phyloP scores from a whole-genome alignment of 2,113 vertebrate genomes.

The Rhodinocichla rosea region DNA sequence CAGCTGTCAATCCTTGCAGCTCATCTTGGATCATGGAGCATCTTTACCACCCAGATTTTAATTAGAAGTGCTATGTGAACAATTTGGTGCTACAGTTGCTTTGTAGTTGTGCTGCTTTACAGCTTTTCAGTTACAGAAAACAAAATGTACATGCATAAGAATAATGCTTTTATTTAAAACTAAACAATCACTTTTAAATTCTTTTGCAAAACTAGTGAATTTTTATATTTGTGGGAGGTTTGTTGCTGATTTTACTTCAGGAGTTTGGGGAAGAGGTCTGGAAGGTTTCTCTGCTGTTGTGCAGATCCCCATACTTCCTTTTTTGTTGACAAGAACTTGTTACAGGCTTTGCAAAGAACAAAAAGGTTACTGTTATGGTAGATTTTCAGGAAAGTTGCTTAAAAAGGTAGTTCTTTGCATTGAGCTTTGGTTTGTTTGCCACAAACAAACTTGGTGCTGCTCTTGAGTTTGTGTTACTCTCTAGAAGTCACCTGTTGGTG shows the following conservation, averaged over 20 bases:
- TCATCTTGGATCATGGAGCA: not conserved
- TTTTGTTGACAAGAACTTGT: not conserved
- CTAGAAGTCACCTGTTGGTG: not conserved
- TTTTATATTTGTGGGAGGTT: not conserved
- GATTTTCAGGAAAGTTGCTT: not conserved
- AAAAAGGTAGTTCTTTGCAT: not conserved
- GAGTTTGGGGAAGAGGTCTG: not conserved
- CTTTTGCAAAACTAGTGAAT: not conserved
- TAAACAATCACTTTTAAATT: not conserved
- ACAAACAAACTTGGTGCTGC: not conserved
- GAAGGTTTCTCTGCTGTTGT: not conserved
- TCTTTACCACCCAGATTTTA: not conserved
- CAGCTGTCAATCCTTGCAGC: not conserved
- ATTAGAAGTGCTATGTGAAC: not conserved
- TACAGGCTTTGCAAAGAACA: not conserved
- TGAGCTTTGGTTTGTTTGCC: not conserved
- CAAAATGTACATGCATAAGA: not conserved
- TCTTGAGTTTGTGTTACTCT: not conserved
- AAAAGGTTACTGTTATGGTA: not conserved
- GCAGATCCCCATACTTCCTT: not conserved
- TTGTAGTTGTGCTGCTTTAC: not conserved
- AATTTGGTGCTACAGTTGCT: not conserved
- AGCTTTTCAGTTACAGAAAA: not conserved
- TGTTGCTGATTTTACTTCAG: not conserved
- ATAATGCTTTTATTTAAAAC: not conserved